Evolutionary conservation across 2,797 vertebrate species (phyloP).

Genomic region (Thaleichthys pacificus): DNA sequence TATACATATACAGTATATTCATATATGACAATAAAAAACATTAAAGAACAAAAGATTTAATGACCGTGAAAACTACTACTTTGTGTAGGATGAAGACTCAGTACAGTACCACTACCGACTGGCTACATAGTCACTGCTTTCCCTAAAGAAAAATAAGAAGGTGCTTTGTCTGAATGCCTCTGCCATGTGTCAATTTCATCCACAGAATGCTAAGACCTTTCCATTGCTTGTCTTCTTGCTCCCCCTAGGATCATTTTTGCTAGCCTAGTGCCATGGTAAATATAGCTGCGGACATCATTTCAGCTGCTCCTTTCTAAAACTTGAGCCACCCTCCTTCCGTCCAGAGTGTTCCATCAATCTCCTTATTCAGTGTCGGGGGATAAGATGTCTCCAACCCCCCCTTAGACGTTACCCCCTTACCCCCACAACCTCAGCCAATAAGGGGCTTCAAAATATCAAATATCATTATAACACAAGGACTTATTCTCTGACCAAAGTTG

Average conservation of each 20-base stretch:
- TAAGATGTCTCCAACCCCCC: constrained; percentile 65
- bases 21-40: not conserved
- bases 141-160: constrained; percentile 17
- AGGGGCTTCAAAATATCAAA: constrained; percentile 77
- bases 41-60: not conserved
- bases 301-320: constrained; percentile 75
- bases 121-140: constrained; percentile 1
- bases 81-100: not conserved
- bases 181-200: constrained; percentile 54
- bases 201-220: constrained; percentile 17
- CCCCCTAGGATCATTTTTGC: constrained; percentile 46
- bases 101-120: not conserved
- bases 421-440: constrained; percentile 77
- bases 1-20: not conserved
- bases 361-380: constrained; percentile 81
- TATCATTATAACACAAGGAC: constrained; percentile 86
- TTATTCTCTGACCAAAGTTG: constrained; percentile 65
- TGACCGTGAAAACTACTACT: not conserved
- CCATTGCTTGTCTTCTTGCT: constrained; percentile 37
- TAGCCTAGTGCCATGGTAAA: constrained; percentile 73
- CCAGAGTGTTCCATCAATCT: constrained; percentile 75
- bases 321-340: constrained; percentile 73
- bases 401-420: constrained; percentile 28
- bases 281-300: constrained; percentile 83
- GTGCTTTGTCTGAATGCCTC: constrained; percentile 71